A percentile compares a stretch with the other conserved stretches of the same genome.
Conservation (phyloP, 2,113 vertebrate genomes). For the Notarius quadriscutis region DNA sequence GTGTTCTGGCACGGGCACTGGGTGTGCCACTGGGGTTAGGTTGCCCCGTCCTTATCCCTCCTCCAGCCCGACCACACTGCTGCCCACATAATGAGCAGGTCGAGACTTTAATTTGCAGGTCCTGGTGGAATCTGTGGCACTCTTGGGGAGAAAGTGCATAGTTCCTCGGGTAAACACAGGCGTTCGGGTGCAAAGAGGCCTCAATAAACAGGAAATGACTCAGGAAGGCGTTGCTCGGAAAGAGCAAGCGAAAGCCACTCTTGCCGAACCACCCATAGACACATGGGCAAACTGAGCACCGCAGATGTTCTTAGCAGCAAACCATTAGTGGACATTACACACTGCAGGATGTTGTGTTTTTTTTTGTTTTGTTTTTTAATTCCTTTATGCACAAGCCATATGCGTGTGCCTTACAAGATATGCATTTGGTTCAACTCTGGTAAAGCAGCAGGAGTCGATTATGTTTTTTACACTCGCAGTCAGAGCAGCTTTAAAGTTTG, state of each 20-base stretch:
- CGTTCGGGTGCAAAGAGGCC: conserved; percentile 62
- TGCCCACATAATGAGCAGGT: conserved; percentile 76
- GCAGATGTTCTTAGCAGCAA: conserved; percentile 12
- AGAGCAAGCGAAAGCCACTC: conserved; percentile 66
- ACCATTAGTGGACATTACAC: conserved; percentile 7
- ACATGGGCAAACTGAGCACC: conserved; percentile 27
- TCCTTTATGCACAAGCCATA: conserved; percentile 1
- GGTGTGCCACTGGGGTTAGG: conserved; percentile 65
- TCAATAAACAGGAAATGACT: conserved; percentile 81
- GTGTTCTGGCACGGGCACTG: conserved; percentile 24
- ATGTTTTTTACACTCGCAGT: neutral
- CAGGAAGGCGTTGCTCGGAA: conserved; percentile 70
- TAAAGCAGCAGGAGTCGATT: conserved; percentile 1
- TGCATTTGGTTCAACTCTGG: neutral
- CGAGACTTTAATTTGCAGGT: conserved; percentile 73
- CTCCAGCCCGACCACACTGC: conserved; percentile 58
- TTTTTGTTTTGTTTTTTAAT: neutral
- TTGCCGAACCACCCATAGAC: conserved; percentile 62
- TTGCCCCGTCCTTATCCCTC: conserved; percentile 63
- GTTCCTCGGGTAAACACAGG: conserved; percentile 65
- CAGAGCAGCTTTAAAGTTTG: neutral
- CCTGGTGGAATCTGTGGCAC: conserved; percentile 70
- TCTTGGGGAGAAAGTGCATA: conserved; percentile 70
- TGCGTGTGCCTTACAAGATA: neutral
- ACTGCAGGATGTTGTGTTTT: neutral